These are phyloP conservation scores for Hipparchia sbordonii DNA, from an alignment of 2,888 invertebrate species.

Conservation along the genomic window DNA sequence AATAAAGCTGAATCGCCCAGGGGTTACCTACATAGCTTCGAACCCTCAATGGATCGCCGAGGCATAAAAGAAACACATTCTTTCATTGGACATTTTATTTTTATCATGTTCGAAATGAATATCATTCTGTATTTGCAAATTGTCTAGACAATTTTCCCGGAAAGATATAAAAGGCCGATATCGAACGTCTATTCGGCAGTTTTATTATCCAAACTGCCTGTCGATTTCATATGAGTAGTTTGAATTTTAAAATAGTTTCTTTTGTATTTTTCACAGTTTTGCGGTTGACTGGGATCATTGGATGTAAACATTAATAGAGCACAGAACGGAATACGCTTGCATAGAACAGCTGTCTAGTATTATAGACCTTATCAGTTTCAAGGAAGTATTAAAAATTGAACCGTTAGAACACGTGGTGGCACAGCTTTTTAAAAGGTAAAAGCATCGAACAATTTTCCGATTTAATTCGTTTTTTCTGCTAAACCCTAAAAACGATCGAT, in stretches of 20 bases:
- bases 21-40: neutral
- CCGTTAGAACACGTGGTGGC: no score
- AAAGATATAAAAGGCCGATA: conserved; percentile 12
- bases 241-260: neutral
- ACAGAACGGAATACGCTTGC: no score
- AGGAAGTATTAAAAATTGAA: no score
- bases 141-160: conserved; percentile 21
- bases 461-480: neutral
- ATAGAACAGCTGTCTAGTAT: no score
- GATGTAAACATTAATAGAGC: no score
- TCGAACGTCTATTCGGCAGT: neutral
- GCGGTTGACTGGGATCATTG: neutral
- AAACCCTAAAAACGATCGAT: neutral
- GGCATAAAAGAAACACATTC: conserved; percentile 7
- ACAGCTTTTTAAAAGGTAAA: no score
- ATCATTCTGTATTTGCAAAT: conserved; percentile 8
- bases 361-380: no score
- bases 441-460: no score
- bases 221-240: neutral
- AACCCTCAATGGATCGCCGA: conserved; percentile 4
- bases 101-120: neutral
- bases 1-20: conserved; percentile 11
- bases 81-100: conserved; percentile 12
- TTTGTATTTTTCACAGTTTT: neutral
- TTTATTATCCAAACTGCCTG: conserved; percentile 4